Conservation (phyloP, 2,113 vertebrate genomes). For the Microcebus griseorufus region DNA sequence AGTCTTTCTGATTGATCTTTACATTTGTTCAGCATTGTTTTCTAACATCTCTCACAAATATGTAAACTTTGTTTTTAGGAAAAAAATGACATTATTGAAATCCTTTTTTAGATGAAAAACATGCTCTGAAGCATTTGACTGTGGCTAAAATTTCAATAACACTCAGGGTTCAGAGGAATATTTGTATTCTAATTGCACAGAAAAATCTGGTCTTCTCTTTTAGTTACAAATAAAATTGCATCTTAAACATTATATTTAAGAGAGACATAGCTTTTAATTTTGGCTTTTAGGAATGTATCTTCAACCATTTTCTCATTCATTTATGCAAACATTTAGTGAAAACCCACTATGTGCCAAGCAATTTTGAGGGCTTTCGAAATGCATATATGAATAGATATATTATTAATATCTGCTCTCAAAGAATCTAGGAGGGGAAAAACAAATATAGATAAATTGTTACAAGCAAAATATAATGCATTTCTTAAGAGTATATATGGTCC, state of each 20-base stretch:
- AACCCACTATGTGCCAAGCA: background rate
- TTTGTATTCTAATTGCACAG: conserved; percentile 58
- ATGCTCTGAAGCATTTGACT: conserved; percentile 21
- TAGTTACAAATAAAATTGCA: conserved; percentile 24
- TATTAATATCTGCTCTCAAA: background rate
- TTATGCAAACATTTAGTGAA: conserved; percentile 19
- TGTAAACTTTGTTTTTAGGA: conserved; percentile 45
- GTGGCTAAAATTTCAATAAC: conserved; percentile 54
- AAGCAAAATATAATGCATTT: background rate
- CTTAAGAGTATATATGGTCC: background rate
- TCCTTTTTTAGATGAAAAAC: conserved; percentile 52
- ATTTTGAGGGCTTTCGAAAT: background rate
- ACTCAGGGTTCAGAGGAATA: background rate
- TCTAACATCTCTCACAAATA: background rate
- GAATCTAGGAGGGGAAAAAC: background rate
- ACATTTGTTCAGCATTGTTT: conserved; percentile 47
- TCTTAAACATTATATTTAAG: conserved; percentile 57
- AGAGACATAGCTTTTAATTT: conserved; percentile 10
- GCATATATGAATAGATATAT: background rate
- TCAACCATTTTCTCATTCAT: background rate
- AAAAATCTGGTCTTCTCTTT: conserved; percentile 38
- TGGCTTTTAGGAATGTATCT: conserved; percentile 38
- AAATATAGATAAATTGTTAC: background rate
- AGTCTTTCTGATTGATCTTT: conserved; percentile 17
- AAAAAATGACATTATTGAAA: background rate